Percentiles rank a stretch among this genome's conserved stretches.
Conservation (phyloP, 2,888 invertebrate genomes). For the Cremastinae sp. region DNA sequence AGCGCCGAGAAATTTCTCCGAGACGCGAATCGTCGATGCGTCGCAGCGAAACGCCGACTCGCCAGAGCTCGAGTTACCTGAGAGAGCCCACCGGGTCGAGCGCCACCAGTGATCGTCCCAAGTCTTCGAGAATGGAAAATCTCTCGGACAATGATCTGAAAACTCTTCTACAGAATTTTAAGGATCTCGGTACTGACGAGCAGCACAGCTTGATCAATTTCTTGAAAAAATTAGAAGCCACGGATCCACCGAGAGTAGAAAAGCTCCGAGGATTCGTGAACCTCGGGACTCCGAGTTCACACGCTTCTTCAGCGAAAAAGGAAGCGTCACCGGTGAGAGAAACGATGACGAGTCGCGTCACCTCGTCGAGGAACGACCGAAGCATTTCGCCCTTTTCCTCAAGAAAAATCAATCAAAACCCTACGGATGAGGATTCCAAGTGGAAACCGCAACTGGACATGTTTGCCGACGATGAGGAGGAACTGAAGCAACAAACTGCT, state of each 20-base stretch:
- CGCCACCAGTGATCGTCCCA: slow-evolving; percentile 67
- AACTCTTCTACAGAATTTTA: slow-evolving; percentile 89
- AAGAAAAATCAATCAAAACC: slow-evolving; percentile 80
- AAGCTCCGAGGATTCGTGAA: slow-evolving; percentile 89
- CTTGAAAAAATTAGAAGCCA: slow-evolving; percentile 89
- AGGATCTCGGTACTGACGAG: slow-evolving; percentile 89
- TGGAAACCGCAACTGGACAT: slow-evolving; percentile 78
- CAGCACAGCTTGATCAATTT: slow-evolving; percentile 91
- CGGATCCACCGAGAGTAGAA: slow-evolving; percentile 89
- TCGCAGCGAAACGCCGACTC: slow-evolving; percentile 10
- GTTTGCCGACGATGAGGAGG: slow-evolving; percentile 77
- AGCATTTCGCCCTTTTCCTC: slow-evolving; percentile 81
- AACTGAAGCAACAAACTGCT: slow-evolving; percentile 61
- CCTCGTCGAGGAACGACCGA: slow-evolving; percentile 62
- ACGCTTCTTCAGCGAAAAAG: slow-evolving; percentile 3
- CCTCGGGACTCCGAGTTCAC: slow-evolving; percentile 73
- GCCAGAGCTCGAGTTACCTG: slow-evolving; percentile 9
- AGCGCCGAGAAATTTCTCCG: slow-evolving; percentile 16
- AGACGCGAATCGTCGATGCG: slow-evolving; percentile 7
- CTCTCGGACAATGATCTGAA: slow-evolving; percentile 91
- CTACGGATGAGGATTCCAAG: slow-evolving; percentile 74
- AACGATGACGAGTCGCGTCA: slow-evolving; percentile 61
- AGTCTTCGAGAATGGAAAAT: slow-evolving; percentile 84
- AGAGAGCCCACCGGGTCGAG: slow-evolving; percentile 11
- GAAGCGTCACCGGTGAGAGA: slow-evolving; percentile 42